Conservation (phyloP, 2,113 vertebrate species). For the Syrmaticus mikado region DNA sequence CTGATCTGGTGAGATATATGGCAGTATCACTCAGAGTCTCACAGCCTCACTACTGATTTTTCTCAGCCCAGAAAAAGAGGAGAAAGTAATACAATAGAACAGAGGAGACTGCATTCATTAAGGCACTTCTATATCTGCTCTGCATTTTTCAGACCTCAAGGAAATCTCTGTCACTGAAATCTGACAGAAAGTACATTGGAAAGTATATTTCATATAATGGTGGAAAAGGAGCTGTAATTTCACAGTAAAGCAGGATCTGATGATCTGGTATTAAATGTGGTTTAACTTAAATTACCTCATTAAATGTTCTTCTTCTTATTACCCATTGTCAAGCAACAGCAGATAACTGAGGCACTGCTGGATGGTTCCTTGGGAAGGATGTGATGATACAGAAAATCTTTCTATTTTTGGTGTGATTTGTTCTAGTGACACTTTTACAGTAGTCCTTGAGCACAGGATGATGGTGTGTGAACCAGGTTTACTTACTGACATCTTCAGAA, state of each 20-base stretch:
- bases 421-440: not conserved
- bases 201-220: not conserved
- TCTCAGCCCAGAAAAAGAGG: not conserved
- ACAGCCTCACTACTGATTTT: not conserved
- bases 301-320: constrained; percentile 13
- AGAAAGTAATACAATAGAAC: constrained; percentile 9
- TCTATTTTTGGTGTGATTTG: not conserved
- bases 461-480: not conserved
- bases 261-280: not conserved
- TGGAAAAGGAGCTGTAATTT: not conserved
- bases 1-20: not conserved
- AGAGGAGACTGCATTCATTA: constrained; percentile 3
- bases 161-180: constrained; percentile 12
- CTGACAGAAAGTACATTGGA: not conserved
- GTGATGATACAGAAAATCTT: constrained; percentile 3
- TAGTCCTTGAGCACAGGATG: not conserved
- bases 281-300: constrained; percentile 33
- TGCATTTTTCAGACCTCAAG: constrained; percentile 40
- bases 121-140: not conserved
- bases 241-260: not conserved
- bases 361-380: not conserved
- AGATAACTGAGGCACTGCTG: not conserved
- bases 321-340: not conserved
- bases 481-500: not conserved
- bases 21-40: constrained; percentile 10